A percentile compares a stretch with the other conserved stretches of the same genome.
These are phyloP conservation scores for Ormyrus labotus DNA, from an alignment of 2,888 invertebrate species.

Conservation along the genomic window DNA sequence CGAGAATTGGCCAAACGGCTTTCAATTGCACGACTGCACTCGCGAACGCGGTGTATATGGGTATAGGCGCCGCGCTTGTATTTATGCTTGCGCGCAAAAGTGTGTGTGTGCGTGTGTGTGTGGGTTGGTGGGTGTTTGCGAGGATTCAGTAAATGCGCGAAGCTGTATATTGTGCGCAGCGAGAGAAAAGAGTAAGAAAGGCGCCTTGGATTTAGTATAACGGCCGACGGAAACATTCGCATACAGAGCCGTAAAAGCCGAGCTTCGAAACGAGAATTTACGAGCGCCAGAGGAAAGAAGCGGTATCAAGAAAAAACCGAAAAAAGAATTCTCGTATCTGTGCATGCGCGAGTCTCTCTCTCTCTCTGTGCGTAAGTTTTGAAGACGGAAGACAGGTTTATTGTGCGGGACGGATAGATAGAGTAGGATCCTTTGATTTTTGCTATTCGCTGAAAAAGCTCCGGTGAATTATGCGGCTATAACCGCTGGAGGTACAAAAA, in stretches of 20 bases:
- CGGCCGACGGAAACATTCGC: conserved; percentile 6
- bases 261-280: conserved; percentile 17
- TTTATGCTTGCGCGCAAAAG: not conserved
- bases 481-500: too few relatives aligned
- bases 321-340: not conserved
- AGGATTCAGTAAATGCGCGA: not conserved
- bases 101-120: not conserved
- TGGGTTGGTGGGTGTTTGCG: not conserved
- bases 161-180: not conserved
- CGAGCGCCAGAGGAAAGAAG: not conserved
- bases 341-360: too few relatives aligned
- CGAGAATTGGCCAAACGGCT: conserved; percentile 29
- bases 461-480: too few relatives aligned
- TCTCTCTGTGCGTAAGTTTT: too few relatives aligned
- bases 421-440: too few relatives aligned
- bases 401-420: too few relatives aligned
- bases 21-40: conserved; percentile 29
- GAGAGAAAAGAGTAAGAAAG: conserved; percentile 10
- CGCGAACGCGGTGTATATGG: too few relatives aligned
- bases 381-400: too few relatives aligned
- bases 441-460: too few relatives aligned
- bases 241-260: conserved; percentile 18
- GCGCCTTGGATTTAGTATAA: conserved; percentile 21
- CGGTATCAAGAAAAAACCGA: not conserved
- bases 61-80: not conserved